These are phyloP conservation scores for Tupiocoris notatus DNA, from an alignment of 2,888 invertebrate genomes.

Conservation along the genomic window DNA sequence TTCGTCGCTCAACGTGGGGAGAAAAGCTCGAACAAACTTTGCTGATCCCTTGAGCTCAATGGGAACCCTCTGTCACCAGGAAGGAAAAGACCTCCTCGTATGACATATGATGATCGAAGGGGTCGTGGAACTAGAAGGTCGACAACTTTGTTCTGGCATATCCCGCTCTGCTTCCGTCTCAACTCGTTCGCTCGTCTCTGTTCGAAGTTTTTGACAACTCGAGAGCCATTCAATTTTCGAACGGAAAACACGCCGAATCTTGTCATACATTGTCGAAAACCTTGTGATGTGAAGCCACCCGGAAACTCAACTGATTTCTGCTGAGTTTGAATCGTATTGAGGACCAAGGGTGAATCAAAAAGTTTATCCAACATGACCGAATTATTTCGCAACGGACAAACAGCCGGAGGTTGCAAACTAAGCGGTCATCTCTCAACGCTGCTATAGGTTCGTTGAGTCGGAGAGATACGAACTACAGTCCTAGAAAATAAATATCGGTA, in stretches of 20 bases:
- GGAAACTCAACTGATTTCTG: neutral
- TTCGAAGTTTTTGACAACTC: neutral
- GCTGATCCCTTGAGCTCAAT: slow-evolving; percentile 15
- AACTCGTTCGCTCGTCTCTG: neutral
- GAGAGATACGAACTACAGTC: too few relatives aligned
- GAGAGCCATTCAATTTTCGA: neutral
- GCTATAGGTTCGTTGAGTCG: too few relatives aligned
- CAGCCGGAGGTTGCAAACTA: too few relatives aligned
- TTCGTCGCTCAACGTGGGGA: neutral
- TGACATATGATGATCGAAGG: slow-evolving; percentile 28
- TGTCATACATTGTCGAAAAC: neutral
- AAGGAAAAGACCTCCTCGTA: neutral
- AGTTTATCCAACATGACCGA: neutral
- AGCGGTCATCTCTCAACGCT: too few relatives aligned
- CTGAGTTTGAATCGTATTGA: too few relatives aligned
- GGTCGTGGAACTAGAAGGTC: neutral
- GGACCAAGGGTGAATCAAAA: too few relatives aligned
- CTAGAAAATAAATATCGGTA: too few relatives aligned
- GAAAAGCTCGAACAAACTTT: slow-evolving; percentile 19
- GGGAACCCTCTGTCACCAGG: slow-evolving; percentile 16
- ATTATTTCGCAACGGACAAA: too few relatives aligned
- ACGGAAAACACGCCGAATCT: neutral
- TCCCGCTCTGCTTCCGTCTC: neutral
- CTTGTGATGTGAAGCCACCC: neutral
- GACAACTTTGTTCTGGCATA: neutral